Evolutionary conservation across 2,113 vertebrate genomes (phyloP).

Genomic region (Picathartes gymnocephalus): DNA sequence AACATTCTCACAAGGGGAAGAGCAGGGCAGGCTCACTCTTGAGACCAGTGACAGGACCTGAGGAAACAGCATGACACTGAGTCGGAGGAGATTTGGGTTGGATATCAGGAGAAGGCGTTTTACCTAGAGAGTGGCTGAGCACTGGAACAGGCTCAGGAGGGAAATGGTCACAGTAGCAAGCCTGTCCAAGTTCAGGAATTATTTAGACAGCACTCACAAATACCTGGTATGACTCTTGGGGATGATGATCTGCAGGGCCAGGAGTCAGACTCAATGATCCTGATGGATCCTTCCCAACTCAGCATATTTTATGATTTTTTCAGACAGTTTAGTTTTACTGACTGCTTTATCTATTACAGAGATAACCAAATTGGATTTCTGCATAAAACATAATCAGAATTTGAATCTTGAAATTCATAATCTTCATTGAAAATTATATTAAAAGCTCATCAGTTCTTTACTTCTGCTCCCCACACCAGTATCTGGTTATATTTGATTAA

Average conservation of each 20-base stretch:
- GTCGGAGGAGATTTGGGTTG: fast-evolving
- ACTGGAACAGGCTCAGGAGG: neutral
- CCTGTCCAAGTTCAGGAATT: neutral
- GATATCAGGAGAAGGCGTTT: neutral
- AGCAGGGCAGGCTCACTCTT: neutral
- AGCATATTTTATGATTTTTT: neutral
- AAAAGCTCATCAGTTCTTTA: neutral
- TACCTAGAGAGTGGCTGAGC: neutral
- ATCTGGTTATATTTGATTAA: neutral
- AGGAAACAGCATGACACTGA: neutral
- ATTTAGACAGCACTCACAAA: neutral
- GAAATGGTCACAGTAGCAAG: neutral
- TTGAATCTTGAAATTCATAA: neutral
- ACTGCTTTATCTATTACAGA: neutral
- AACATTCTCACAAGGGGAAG: neutral
- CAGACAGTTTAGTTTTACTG: neutral
- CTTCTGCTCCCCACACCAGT: neutral
- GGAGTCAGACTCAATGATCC: neutral
- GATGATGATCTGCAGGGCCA: neutral
- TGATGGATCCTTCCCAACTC: neutral
- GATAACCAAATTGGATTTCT: neutral
- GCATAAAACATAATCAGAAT: neutral
- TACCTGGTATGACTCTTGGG: neutral
- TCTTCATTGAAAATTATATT: neutral
- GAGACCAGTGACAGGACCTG: too few species aligned